Conservation (phyloP, 2,888 invertebrate species). For the Clepsis dumicolana region DNA sequence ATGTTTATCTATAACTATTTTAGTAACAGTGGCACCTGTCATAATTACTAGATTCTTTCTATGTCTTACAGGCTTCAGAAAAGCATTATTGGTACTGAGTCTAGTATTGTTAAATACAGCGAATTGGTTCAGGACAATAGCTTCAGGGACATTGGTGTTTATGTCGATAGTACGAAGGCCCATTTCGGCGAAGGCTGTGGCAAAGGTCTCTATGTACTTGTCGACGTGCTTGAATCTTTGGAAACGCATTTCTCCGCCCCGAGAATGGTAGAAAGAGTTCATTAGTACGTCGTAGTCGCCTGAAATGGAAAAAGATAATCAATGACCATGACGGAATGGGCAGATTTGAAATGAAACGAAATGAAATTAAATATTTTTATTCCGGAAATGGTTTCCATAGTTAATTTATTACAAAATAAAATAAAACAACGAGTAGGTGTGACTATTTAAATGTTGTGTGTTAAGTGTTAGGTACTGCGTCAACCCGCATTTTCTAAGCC, state of each 20-base stretch:
- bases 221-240: conserved; percentile 78
- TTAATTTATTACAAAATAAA: too few relatives aligned
- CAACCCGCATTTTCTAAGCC: too few relatives aligned
- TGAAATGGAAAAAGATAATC: conserved; percentile 50
- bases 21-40: conserved; percentile 75
- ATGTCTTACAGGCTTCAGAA: conserved; percentile 73
- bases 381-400: too few relatives aligned
- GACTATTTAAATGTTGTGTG: too few relatives aligned
- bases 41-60: conserved; percentile 75
- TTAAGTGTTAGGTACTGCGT: too few relatives aligned
- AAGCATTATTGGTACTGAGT: conserved; percentile 76
- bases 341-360: too few relatives aligned
- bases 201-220: conserved; percentile 73
- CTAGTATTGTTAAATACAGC: conserved; percentile 76
- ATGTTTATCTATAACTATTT: conserved; percentile 71
- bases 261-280: conserved; percentile 78
- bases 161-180: conserved; percentile 75
- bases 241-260: conserved; percentile 79
- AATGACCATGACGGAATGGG: background rate
- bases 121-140: conserved; percentile 77
- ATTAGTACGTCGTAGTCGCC: conserved; percentile 80
- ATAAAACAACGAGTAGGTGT: too few relatives aligned
- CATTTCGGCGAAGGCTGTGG: conserved; percentile 75
- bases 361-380: too few relatives aligned
- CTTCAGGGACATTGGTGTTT: conserved; percentile 77